Percentiles rank a stretch among this genome's conserved stretches.
Conservation (phyloP, 1,140 invertebrate species). For the Drosophila asahinai region DNA sequence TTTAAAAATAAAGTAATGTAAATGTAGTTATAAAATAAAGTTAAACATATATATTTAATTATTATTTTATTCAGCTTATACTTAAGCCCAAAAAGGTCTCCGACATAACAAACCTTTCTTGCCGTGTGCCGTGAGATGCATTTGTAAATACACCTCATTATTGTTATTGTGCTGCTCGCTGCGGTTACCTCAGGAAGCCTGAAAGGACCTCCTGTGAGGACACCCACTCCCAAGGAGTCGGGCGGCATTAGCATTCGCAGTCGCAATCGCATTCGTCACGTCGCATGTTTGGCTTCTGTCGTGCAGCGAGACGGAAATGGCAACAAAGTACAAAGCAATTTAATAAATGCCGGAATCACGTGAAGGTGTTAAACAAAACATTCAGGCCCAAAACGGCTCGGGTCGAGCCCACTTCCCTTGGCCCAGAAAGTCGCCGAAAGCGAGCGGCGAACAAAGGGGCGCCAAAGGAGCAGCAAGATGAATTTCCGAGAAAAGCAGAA, state of each 20-base stretch:
- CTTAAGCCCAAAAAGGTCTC: background rate
- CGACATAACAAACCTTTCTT: no score
- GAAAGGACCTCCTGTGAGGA: background rate
- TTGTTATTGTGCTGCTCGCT: slow-evolving; percentile 52
- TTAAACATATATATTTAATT: no score
- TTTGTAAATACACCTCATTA: slow-evolving; percentile 76
- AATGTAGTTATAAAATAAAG: no score
- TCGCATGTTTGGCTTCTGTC: slow-evolving; percentile 73
- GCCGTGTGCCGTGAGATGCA: slow-evolving; percentile 41
- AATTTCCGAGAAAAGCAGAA: background rate
- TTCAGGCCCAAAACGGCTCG: slow-evolving; percentile 44
- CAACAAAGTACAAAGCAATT: slow-evolving; percentile 82
- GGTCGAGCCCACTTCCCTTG: slow-evolving; percentile 17
- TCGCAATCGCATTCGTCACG: slow-evolving; percentile 69
- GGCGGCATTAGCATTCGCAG: slow-evolving; percentile 9
- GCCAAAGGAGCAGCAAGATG: slow-evolving; percentile 36
- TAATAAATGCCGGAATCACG: slow-evolving; percentile 83
- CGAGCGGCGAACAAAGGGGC: slow-evolving; percentile 18
- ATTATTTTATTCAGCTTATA: no score
- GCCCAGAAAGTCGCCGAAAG: background rate
- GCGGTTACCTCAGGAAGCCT: slow-evolving; percentile 25
- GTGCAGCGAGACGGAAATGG: slow-evolving; percentile 77
- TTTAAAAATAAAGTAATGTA: no score
- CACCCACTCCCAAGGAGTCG: background rate
- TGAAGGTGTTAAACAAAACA: slow-evolving; percentile 83